Evolutionary conservation across 2,888 invertebrate species (phyloP), one percentile per base, ranked within the genome.

Genomic region (Malacosoma neustria): DNA sequence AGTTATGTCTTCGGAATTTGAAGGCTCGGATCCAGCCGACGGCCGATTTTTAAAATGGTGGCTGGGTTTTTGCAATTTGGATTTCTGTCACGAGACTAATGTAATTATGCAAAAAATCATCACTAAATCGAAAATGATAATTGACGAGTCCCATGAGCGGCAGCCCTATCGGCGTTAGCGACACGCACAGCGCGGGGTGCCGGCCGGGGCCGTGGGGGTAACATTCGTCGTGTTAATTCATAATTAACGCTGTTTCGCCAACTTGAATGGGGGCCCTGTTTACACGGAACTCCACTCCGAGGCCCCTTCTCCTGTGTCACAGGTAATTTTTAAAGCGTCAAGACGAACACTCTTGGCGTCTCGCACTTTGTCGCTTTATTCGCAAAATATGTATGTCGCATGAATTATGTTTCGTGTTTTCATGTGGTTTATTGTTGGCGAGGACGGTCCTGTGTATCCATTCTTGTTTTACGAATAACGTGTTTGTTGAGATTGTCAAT

Each of bases 181-280:
- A 22, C 22, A 22, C 22, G 22, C 22, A 3, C 22, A 5, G 22
- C 22, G 22, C 9, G 22, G 22, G 22, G 0, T 22, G 22, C 22
- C 22, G 22, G 22, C 6, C 22, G 22, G 3, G 22, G 15, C 6
- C 22, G 22, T 9, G 22, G 22, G 6, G 22, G 22, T 2, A 9
- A 4, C 22, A 22, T 22, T 38, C 45, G 46, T 33, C 46, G 37
- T 46, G 52, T 55, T 64, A 51, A 65, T 68, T 63, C 61, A 65
- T 68, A 66, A 72, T 72, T 65, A 69, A 70, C 57, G 52, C 48
- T 61, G 68, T 65, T 67, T 54, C 52, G 42, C 57, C 53, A 64
- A 64, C 59, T 66, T 61, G 64, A 70, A 71, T 67, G 63, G 68
- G 61, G 49, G 51, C 52, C 51, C 48, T 65, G 68, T 63, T 61